A percentile compares a stretch with the other conserved stretches of the same genome.
Evolutionary conservation across 2,888 invertebrate species (phyloP).

Genomic region (Augiades crinisus): DNA sequence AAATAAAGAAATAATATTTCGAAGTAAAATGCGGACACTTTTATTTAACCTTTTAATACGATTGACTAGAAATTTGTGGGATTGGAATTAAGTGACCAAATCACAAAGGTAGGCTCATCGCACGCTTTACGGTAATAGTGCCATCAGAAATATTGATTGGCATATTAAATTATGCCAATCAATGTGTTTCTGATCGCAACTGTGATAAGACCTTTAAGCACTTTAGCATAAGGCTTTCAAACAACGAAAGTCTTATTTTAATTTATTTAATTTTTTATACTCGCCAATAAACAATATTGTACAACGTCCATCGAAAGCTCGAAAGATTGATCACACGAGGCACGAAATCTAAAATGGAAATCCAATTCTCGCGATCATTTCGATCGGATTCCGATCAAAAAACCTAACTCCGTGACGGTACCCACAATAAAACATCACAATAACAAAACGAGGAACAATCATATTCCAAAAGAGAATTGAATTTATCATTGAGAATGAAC

Average conservation of each 20-base stretch:
- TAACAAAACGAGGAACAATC: conserved; percentile 79
- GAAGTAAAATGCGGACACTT: conserved; percentile 33
- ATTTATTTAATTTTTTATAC: not conserved
- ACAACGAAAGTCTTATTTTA: too few relatives aligned
- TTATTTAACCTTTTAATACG: conserved; percentile 3
- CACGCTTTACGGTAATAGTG: too few relatives aligned
- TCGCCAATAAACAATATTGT: conserved; percentile 11
- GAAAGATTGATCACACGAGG: conserved; percentile 68
- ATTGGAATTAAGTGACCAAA: too few relatives aligned
- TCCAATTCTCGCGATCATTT: conserved; percentile 78
- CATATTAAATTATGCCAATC: too few relatives aligned
- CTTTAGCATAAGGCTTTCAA: too few relatives aligned
- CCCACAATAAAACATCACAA: conserved; percentile 75
- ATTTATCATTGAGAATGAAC: conserved; percentile 78
- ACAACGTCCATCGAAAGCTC: conserved; percentile 25
- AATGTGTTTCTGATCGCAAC: too few relatives aligned
- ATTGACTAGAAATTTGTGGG: too few relatives aligned
- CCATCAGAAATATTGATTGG: too few relatives aligned
- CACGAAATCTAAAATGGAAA: conserved; percentile 74
- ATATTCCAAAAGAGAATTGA: conserved; percentile 80
- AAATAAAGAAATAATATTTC: conserved; percentile 56
- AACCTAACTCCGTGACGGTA: conserved; percentile 75
- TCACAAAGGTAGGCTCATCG: too few relatives aligned
- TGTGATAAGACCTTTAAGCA: too few relatives aligned
- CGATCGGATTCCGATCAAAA: conserved; percentile 76